phyloP scores from a whole-genome alignment of 2,797 vertebrate species.

The Cyclopterus lumpus region DNA sequence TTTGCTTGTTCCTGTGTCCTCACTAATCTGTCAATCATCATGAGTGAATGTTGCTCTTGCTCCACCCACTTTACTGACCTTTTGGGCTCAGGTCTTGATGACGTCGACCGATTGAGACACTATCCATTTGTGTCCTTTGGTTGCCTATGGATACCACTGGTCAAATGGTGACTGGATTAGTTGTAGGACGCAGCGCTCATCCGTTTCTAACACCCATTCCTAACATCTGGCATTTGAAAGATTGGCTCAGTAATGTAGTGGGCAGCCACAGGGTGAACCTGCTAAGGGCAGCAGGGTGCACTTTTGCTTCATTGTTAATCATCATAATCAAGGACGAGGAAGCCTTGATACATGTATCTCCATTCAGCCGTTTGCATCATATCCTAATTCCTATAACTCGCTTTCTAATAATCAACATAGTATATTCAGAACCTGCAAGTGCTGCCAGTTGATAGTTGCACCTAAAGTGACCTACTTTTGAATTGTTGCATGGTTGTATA shows the following conservation, averaged over 20 bases:
- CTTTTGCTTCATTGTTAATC: not conserved
- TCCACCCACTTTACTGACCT: constrained; percentile 37
- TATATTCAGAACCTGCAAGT: not conserved
- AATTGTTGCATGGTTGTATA: constrained; percentile 1
- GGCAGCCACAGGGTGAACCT: constrained; percentile 37
- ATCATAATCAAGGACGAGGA: not conserved
- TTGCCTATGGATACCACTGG: constrained; percentile 4
- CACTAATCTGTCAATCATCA: constrained; percentile 75
- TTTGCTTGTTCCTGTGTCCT: constrained; percentile 76
- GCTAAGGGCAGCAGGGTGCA: constrained; percentile 1
- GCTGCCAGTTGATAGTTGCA: not conserved
- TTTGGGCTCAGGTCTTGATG: constrained; percentile 18
- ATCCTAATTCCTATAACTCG: not conserved
- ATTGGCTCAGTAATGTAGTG: not conserved
- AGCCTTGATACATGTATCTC: not conserved
- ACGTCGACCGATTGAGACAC: constrained; percentile 9
- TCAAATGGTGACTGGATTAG: constrained; percentile 28
- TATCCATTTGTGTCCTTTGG: not conserved
- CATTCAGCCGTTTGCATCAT: not conserved
- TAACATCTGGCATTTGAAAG: not conserved
- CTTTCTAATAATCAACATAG: not conserved
- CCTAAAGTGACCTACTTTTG: not conserved
- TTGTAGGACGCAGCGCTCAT: not conserved
- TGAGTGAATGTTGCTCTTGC: constrained; percentile 33
- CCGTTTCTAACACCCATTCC: not conserved